Evolutionary conservation across 2,888 invertebrate species (phyloP), one percentile per base, ranked within the genome.

Genomic region (Yponomeuta malinellus): DNA sequence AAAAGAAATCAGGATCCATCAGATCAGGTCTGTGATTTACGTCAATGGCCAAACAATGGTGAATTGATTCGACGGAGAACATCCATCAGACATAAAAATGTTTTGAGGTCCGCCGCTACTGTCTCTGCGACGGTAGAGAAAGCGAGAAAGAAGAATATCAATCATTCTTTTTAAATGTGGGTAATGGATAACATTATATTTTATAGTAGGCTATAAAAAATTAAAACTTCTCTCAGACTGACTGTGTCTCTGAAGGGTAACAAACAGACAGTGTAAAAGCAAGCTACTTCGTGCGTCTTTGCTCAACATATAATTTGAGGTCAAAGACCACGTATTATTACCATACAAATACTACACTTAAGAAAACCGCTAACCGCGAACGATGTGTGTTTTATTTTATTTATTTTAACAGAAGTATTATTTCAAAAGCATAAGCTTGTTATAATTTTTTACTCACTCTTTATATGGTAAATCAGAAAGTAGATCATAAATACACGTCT

Each of bases 31-130:
- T 65, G 9, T 12, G 73, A 75, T 74, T 83, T 84, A 86, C 85
- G 85, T 83, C 84, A 84, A 76, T 59, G 15, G 52, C 52, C 78
- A 82, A 85, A 86, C 87, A 86, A 87, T 84, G 76, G 82, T 77
- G 75, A 77, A 82, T 83, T 83, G 83, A 87, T 85, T 84, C 52
- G 52, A 59, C 15, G 52, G 52, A 59, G 15, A 59, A 59, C 52
- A 59, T 59, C 52, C 52, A 59, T 59, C 52, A 59, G 52, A 59
- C 4, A 15, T 12, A 15, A 52, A 15, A 15, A 59, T 59, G 12
- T 59, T 59, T 59, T 59, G 52, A 59, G 52, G 52, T 59, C 15
- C 1, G 12, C 52, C 52, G 6, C 52, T 52, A 52, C 52, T 8
- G 52, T 12, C 52, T 52, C 52, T 52, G 52, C 52, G 52, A 52